Conservation (phyloP, 2,113 vertebrate genomes). For the Etia nguti region DNA sequence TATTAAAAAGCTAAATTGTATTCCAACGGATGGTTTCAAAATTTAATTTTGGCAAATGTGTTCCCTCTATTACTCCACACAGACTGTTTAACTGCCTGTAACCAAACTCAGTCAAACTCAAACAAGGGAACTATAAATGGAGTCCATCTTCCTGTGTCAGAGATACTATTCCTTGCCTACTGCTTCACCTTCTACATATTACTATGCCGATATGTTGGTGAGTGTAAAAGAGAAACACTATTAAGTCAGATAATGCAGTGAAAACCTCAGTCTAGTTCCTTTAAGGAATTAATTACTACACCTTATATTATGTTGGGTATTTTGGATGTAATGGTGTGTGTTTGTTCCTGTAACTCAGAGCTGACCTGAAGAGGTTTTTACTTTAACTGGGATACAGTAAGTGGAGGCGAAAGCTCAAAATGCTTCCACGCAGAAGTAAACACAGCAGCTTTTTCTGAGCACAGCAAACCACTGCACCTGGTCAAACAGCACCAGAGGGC, state of each 20-base stretch:
- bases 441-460: slow-evolving; percentile 2
- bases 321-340: not conserved
- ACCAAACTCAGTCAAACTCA: not conserved
- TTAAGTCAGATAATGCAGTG: not conserved
- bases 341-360: not conserved
- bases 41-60: not conserved
- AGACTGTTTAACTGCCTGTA: not conserved
- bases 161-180: not conserved
- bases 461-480: not conserved
- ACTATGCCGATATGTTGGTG: not conserved
- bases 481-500: slow-evolving; percentile 40
- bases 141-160: not conserved
- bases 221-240: not conserved
- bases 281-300: not conserved
- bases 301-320: not conserved
- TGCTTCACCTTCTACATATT: not conserved
- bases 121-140: not conserved
- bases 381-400: not conserved
- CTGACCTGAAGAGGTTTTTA: not conserved
- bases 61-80: not conserved
- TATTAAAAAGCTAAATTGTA: not conserved
- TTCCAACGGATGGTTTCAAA: not conserved
- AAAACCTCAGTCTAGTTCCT: not conserved
- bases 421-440: slow-evolving; percentile 9
- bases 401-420: slow-evolving; percentile 11